phyloP scores from a whole-genome alignment of 2,113 vertebrate species.

The Himantopus leucocephalus region DNA sequence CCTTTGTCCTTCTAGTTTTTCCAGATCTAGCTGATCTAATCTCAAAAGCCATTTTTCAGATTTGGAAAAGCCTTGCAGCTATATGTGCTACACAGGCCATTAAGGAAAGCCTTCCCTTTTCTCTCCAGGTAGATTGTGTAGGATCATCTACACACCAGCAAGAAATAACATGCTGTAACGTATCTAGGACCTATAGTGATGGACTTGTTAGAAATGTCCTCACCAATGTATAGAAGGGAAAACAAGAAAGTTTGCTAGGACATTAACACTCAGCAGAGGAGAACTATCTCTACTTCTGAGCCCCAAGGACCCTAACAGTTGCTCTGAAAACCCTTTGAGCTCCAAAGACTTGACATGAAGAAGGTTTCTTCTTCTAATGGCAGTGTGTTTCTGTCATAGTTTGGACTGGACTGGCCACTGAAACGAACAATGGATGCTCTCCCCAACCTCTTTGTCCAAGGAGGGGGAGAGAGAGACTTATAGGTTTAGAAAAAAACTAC shows the following conservation, averaged over 20 bases:
- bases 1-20: constrained; percentile 24
- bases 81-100: background rate
- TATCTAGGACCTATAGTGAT: background rate
- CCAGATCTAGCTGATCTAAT: background rate
- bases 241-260: background rate
- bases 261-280: background rate
- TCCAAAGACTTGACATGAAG: background rate
- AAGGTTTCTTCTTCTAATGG: background rate
- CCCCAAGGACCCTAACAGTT: background rate
- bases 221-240: background rate
- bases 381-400: background rate
- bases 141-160: background rate
- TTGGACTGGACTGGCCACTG: no score
- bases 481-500: no score
- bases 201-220: background rate
- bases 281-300: background rate
- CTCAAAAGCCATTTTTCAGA: background rate
- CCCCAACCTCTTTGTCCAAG: no score
- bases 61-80: background rate
- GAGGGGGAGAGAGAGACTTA: no score
- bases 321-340: background rate
- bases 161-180: background rate
- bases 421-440: no score
- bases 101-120: background rate
- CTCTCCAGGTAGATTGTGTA: background rate